Evolutionary conservation across 2,888 invertebrate genomes (phyloP).

Genomic region (Pristionchus entomophagus): DNA sequence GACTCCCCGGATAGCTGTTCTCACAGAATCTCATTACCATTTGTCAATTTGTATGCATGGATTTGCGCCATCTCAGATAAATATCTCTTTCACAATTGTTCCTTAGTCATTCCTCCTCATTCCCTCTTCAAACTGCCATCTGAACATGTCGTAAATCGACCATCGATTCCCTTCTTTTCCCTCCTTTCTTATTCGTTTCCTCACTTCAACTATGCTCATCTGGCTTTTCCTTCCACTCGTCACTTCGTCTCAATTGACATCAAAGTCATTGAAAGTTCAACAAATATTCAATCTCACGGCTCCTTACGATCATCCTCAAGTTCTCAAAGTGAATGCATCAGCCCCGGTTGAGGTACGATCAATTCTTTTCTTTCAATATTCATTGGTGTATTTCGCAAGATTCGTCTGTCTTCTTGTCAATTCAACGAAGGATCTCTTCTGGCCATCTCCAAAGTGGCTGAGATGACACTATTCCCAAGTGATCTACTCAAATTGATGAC

Average conservation of each 20-base stretch:
- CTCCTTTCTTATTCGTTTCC: not conserved
- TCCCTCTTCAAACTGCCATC: not conserved
- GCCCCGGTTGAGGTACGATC: not conserved
- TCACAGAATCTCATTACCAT: too few species aligned
- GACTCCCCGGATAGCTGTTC: too few species aligned
- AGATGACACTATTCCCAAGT: not conserved
- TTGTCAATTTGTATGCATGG: too few species aligned
- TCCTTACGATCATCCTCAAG: not conserved
- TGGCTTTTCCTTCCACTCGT: conserved; percentile 19
- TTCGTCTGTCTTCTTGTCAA: conserved; percentile 6
- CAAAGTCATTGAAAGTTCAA: not conserved
- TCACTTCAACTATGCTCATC: not conserved
- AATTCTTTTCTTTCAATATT: not conserved
- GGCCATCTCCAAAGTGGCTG: not conserved
- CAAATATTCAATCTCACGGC: not conserved
- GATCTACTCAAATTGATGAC: conserved; percentile 3
- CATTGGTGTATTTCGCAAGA: not conserved
- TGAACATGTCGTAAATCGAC: not conserved
- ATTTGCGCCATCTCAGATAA: not conserved
- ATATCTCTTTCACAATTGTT: conserved; percentile 13
- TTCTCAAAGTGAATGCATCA: conserved; percentile 29
- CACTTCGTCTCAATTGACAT: not conserved
- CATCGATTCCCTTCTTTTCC: conserved; percentile 11
- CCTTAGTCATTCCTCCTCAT: conserved; percentile 1
- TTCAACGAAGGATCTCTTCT: not conserved